These are phyloP conservation scores for Octodon degus DNA, from an alignment of 2,113 vertebrate species.

Conservation along the genomic window DNA sequence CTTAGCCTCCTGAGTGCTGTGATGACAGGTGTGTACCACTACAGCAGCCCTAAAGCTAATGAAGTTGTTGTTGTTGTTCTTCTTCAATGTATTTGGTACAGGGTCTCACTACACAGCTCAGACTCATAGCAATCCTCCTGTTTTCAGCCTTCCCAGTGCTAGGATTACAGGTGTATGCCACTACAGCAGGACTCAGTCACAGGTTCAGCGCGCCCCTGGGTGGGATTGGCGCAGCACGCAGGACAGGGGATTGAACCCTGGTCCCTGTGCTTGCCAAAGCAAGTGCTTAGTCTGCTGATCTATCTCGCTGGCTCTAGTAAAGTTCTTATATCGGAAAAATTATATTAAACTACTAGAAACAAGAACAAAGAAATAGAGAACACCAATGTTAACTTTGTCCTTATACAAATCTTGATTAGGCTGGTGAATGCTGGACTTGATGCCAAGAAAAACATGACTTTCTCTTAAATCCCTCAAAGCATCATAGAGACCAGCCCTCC, in stretches of 20 bases:
- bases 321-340: background rate
- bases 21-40: background rate
- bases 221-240: too few relatives aligned
- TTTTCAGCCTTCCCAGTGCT: too few relatives aligned
- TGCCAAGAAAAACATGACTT: constrained; percentile 6
- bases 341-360: background rate
- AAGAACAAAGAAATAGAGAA: background rate
- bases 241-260: too few relatives aligned
- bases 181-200: too few relatives aligned
- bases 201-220: too few relatives aligned
- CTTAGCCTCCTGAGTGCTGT: background rate
- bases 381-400: background rate
- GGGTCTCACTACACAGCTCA: too few relatives aligned
- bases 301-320: background rate
- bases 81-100: too few relatives aligned
- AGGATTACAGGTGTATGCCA: too few relatives aligned
- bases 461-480: background rate
- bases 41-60: background rate
- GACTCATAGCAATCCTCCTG: too few relatives aligned
- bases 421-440: background rate
- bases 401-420: background rate
- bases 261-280: too few relatives aligned
- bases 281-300: too few relatives aligned
- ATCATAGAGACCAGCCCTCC: background rate
- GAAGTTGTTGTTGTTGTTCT: background rate